Percentiles rank a stretch among this genome's conserved stretches.
These are phyloP conservation scores for Cisticola juncidis DNA, from an alignment of 2,113 vertebrate genomes.

Conservation along the genomic window DNA sequence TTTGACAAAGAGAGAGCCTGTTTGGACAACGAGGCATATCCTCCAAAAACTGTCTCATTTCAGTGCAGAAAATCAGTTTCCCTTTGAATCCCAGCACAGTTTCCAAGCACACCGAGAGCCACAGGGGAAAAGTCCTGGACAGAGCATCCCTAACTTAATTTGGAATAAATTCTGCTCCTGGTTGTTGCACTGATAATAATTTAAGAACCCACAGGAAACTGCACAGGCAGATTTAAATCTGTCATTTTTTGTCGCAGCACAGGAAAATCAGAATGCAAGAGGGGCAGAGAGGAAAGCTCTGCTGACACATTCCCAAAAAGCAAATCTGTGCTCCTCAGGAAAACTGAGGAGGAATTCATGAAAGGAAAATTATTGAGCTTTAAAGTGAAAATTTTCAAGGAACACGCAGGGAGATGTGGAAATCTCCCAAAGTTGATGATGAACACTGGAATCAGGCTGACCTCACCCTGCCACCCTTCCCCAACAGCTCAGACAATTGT, in stretches of 20 bases:
- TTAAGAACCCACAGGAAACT: neutral
- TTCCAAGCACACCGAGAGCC: neutral
- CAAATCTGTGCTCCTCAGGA: neutral
- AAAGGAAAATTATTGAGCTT: neutral
- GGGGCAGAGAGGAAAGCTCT: neutral
- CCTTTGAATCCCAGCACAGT: neutral
- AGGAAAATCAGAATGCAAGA: neutral
- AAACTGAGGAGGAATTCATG: neutral
- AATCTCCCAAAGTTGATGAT: neutral
- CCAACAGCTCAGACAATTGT: neutral
- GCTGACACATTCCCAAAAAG: neutral
- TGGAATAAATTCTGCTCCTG: neutral
- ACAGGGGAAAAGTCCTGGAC: neutral
- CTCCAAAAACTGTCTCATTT: neutral
- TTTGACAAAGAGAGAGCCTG: constrained; percentile 5
- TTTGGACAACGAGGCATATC: neutral
- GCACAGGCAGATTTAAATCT: neutral
- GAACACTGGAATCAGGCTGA: neutral
- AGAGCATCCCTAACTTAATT: neutral
- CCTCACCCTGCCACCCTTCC: neutral
- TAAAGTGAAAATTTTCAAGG: too few relatives aligned
- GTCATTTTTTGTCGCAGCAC: too few relatives aligned
- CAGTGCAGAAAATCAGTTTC: neutral
- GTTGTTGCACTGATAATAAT: neutral
- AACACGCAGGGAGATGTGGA: neutral